Evolutionary conservation across 1,140 invertebrate species (phyloP).

Genomic region (Bombus waltoni): DNA sequence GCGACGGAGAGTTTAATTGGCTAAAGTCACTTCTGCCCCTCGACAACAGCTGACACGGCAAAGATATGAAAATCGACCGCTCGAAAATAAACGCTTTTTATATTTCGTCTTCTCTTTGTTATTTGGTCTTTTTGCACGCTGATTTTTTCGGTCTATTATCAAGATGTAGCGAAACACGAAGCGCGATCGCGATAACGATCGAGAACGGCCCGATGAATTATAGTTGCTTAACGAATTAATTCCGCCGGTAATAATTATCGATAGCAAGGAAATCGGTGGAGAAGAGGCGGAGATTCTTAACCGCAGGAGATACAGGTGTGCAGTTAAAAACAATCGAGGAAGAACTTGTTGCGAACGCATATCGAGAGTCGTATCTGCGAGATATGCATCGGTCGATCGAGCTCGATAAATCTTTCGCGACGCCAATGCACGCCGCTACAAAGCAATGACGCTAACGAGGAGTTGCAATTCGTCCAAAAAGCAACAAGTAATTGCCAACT

Average conservation of each 20-base stretch:
- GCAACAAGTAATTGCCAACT: neutral
- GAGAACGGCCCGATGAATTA: conserved; percentile 25
- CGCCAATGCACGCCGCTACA: neutral
- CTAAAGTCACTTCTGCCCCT: conserved; percentile 19
- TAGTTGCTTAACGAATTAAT: conserved; percentile 53
- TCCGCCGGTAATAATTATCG: conserved; percentile 49
- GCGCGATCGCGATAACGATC: neutral
- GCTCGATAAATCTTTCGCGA: conserved; percentile 30
- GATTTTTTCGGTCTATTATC: neutral
- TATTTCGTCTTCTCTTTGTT: neutral
- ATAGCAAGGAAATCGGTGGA: conserved; percentile 42
- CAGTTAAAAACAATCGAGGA: conserved; percentile 15
- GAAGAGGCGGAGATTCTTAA: conserved; percentile 23
- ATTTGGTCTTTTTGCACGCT: neutral
- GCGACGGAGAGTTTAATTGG: conserved; percentile 40
- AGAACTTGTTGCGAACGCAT: conserved; percentile 7
- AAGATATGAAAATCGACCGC: conserved; percentile 17
- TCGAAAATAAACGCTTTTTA: conserved; percentile 6
- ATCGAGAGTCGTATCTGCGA: neutral
- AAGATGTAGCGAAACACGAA: neutral
- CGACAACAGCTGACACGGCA: conserved; percentile 17
- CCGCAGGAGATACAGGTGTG: neutral
- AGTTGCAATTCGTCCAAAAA: neutral
- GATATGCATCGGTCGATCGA: conserved; percentile 17
- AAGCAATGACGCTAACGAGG: neutral